Conservation (phyloP, 2,888 invertebrate species). For the Saturnia pavonia region DNA sequence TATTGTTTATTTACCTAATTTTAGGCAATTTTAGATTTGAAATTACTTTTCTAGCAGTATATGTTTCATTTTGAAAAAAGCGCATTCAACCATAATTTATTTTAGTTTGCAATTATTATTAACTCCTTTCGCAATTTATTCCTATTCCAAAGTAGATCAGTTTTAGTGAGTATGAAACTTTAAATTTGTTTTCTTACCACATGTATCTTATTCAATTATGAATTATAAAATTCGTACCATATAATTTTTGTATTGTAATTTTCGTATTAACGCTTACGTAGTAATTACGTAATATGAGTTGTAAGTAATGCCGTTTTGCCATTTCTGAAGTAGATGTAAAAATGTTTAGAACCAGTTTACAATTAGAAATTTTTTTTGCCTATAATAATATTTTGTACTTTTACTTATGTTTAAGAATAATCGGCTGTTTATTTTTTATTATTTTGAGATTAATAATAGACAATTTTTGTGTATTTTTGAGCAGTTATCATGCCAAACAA, state of each 20-base stretch:
- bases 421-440: slow-evolving; percentile 11
- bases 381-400: background rate
- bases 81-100: no score
- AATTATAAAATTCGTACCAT: no score
- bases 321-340: background rate
- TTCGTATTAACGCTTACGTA: background rate
- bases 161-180: no score
- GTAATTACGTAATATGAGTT: background rate
- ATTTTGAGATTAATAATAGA: slow-evolving; percentile 16
- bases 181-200: background rate
- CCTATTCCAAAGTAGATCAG: no score
- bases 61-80: no score
- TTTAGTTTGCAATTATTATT: no score
- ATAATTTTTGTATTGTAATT: background rate
- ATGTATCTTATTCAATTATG: background rate
- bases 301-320: background rate
- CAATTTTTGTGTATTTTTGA: slow-evolving; percentile 12
- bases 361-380: background rate
- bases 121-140: no score
- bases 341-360: background rate
- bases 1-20: no score
- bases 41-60: no score
- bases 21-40: no score
- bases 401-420: background rate
- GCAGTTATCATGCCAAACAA: background rate